Conservation (phyloP, 2,113 vertebrate genomes). For the Macroglossus sobrinus region DNA sequence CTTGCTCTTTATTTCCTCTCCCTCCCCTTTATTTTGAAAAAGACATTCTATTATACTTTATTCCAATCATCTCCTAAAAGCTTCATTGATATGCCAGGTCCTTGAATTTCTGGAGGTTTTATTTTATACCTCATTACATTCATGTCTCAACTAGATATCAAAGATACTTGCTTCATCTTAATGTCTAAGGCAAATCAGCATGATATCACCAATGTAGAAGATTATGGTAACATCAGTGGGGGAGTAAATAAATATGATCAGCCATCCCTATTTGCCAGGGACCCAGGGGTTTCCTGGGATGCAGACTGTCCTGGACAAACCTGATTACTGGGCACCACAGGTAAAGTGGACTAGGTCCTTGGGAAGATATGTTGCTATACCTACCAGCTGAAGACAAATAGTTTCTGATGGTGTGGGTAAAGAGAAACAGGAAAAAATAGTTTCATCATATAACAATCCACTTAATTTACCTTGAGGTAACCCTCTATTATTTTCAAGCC, state of each 20-base stretch:
- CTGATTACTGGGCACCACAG: background rate
- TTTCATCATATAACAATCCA: background rate
- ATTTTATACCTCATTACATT: background rate
- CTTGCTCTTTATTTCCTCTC: background rate
- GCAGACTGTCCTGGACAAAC: background rate
- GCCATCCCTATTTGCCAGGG: background rate
- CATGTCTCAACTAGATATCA: background rate
- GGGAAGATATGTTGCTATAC: background rate
- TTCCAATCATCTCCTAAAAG: background rate
- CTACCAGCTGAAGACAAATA: background rate
- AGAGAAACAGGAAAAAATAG: background rate
- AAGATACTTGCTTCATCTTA: background rate
- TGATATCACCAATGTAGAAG: background rate
- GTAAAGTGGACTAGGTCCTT: background rate
- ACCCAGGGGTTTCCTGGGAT: background rate
- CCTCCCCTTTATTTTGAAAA: background rate
- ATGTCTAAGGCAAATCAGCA: background rate
- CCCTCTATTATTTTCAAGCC: background rate
- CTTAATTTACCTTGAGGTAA: slow-evolving; percentile 12
- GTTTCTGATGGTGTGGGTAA: background rate
- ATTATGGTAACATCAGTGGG: background rate
- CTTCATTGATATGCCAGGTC: background rate
- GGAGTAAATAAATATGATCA: background rate
- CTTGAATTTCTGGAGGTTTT: background rate
- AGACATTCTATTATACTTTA: background rate